Base-by-base conservation (phyloP, 1,140 invertebrate species). In the Diprion similis region DNA sequence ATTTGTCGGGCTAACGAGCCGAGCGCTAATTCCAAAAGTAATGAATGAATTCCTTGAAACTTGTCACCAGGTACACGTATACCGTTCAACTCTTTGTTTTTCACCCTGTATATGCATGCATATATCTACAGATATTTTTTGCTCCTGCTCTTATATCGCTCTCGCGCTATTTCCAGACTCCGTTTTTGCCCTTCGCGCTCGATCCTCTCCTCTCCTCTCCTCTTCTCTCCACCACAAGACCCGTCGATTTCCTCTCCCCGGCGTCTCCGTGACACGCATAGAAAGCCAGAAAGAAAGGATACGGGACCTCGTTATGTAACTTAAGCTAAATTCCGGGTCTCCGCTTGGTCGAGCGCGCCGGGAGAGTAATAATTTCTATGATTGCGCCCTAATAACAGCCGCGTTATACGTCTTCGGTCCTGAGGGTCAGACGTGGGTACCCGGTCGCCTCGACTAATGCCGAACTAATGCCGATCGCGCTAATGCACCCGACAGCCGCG, bases 361-460 rank as follows among this genome's bases (percentile, higher is more conserved):
- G 72, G 73, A 66, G 66, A 70, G 71, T 74, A 77, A 79, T 82
- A 82, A 84, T 84, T 84, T 84, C 82, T 82, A 83, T 78, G 80
- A 83, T 84, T 79, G 76, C 79, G 76, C 70, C 75, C 78, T 84
- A 83, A 83, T 84, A 81, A 82, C 67, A 79, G 66, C 7, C 73
- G 75, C 72, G 70, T 77, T 51, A 15, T 59, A 15, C 24, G 24
- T 59, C 51, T 59, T 59, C 51, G 51, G n/a, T 37, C 24, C 24
- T 6, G 24, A 37, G 24, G n/a, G 51, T 59, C n/a, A 17, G 51
- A 17, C n/a, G 11, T n/a, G n/a, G n/a, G n/a, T 13, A 59, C 51
- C 51, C 11, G 51, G n/a, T 59, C 11, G 51, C 24, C 24, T 59
- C 9, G 6, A 15, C 51, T 59, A 59, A 59, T 59, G 51, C 51